Base-by-base conservation (phyloP, 2,888 invertebrate genomes). In the Cataglyphis albicans region DNA sequence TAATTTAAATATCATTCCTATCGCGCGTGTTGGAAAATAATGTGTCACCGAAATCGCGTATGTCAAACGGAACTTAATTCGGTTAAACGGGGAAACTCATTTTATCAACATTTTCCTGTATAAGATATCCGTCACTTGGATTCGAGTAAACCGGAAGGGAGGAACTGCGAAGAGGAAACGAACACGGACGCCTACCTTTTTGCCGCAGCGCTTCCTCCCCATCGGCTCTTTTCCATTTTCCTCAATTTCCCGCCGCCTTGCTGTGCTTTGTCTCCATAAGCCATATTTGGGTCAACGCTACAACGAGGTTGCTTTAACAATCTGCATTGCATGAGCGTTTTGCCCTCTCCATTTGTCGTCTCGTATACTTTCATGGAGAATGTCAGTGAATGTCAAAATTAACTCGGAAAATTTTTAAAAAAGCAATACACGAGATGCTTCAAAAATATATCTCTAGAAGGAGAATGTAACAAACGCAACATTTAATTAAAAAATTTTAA, bases 271-370 rank as follows among this genome's bases (percentile, higher is more conserved):
- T 89, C 90, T 88, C 86, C 86, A 85, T 83, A 87, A 88, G 88
- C 90, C 90, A 85, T 91, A 91, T 91, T 89, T 88, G 85, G 92
- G 91, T 93, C 91, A 90, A 88, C 89, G 84, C 87, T 82, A 86
- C 86, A 86, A 86, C 85, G 87, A 86, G 87, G 87, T 82, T 86
- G 88, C 90, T 90, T 91, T 89, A 91, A 91, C 91, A 90, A 92
- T 92, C 89, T 89, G 92, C 90, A 91, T 92, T 90, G 86, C 91
- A 91, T 86, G 90, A 91, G 88, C 88, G 84, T 87, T 88, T 88
- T 73, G 87, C 84, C 84, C 86, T 74, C 83, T 63, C 82, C 38
- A 64, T 52, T 70, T 21, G 52, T 52, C 44, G 67, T 83, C 83
- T 59, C 57, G 76, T 65, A 82, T 64, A 44, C 59, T 25, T 59